Conservation (phyloP, 2,797 vertebrate species). For the Glossophaga mutica region DNA sequence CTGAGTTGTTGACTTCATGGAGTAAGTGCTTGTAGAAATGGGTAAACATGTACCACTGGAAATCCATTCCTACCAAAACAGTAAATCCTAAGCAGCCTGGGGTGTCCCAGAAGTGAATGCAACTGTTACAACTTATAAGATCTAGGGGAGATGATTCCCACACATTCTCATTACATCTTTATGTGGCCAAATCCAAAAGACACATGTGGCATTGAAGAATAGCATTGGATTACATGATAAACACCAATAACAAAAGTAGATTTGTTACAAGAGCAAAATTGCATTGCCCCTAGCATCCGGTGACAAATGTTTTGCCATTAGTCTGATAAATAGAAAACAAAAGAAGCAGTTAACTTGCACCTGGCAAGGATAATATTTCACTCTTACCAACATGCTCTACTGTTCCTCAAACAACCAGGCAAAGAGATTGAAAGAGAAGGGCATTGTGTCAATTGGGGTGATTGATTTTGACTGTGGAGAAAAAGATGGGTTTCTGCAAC, state of each 20-base stretch:
- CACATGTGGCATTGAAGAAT: background rate
- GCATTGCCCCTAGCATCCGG: background rate
- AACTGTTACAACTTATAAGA: background rate
- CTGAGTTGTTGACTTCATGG: background rate
- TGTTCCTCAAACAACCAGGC: background rate
- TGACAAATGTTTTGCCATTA: slow-evolving; percentile 34
- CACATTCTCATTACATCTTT: background rate
- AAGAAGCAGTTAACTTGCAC: slow-evolving; percentile 12
- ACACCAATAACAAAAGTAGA: background rate
- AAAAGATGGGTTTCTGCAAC: background rate
- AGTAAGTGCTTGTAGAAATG: background rate
- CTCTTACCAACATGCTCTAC: background rate
- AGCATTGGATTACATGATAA: background rate
- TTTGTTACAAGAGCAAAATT: slow-evolving; percentile 27
- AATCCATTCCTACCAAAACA: background rate
- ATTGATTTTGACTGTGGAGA: background rate
- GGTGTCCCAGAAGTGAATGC: background rate
- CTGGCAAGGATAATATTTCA: slow-evolving; percentile 21
- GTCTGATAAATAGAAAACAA: slow-evolving; percentile 45
- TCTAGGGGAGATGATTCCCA: background rate
- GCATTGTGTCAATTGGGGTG: background rate
- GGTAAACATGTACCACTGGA: background rate
- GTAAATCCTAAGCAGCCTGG: background rate
- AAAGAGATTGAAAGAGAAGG: background rate
- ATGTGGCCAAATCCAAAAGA: background rate